A percentile compares a stretch with the other conserved stretches of the same genome.
These are phyloP conservation scores for Plebejus anna DNA, from an alignment of 2,888 invertebrate species.

Conservation along the genomic window DNA sequence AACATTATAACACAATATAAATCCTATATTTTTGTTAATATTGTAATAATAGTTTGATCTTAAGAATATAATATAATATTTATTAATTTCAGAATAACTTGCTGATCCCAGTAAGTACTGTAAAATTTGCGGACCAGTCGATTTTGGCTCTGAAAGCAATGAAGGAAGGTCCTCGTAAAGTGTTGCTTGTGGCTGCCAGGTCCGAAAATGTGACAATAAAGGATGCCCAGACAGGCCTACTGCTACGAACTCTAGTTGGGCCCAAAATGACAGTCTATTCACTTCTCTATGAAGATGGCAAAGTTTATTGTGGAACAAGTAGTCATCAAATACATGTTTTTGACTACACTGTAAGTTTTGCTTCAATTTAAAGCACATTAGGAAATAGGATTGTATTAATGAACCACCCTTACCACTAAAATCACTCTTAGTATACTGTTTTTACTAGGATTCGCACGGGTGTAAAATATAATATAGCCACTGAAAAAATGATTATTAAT, in stretches of 20 bases:
- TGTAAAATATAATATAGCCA: too few relatives aligned
- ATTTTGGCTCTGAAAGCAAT: conserved; percentile 85
- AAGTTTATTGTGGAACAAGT: conserved; percentile 88
- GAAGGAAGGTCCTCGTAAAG: conserved; percentile 85
- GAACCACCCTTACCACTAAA: background rate
- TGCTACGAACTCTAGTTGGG: conserved; percentile 81
- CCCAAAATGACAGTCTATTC: conserved; percentile 84
- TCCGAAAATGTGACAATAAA: conserved; percentile 85
- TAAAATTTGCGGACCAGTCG: conserved; percentile 82
- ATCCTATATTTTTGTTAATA: conserved; percentile 7
- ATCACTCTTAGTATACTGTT: too few relatives aligned
- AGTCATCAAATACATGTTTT: conserved; percentile 85
- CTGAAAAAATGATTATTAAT: too few relatives aligned
- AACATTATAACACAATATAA: background rate
- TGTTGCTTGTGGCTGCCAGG: conserved; percentile 84
- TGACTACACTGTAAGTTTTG: conserved; percentile 84
- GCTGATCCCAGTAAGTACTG: conserved; percentile 72
- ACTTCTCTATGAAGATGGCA: conserved; percentile 82
- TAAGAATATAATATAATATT: conserved; percentile 26
- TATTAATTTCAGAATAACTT: conserved; percentile 70
- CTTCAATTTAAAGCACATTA: conserved; percentile 3
- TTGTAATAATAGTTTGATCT: background rate
- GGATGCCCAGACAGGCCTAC: conserved; percentile 85
- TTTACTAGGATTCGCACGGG: too few relatives aligned
- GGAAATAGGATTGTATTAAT: background rate